Percentiles rank a stretch among this genome's conserved stretches.
These are phyloP conservation scores for Oscheius sp. DNA, from an alignment of 2,888 invertebrate species.

Conservation along the genomic window DNA sequence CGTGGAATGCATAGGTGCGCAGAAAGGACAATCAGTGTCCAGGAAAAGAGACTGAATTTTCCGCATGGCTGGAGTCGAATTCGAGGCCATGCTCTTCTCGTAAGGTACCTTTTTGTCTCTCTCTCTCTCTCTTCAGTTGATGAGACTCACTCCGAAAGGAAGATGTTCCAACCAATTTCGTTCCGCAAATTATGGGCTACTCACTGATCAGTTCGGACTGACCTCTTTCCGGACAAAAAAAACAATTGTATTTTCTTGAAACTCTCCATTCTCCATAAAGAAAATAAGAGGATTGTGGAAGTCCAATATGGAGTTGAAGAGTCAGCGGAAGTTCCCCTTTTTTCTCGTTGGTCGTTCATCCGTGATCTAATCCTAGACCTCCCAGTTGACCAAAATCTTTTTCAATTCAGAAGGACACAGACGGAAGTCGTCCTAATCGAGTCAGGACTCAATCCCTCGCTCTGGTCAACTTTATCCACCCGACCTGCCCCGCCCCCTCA, in stretches of 20 bases:
- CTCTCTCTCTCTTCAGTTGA: too few species aligned
- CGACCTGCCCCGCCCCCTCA: slow-evolving; percentile 26
- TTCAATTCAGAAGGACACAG: neutral
- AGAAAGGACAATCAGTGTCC: neutral
- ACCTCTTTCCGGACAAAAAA: too few species aligned
- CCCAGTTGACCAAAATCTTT: neutral
- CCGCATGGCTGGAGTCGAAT: neutral
- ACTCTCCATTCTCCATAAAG: too few species aligned
- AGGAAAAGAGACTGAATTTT: neutral
- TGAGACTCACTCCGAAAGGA: too few species aligned
- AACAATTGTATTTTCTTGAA: too few species aligned
- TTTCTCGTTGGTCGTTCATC: neutral
- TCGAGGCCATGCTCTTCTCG: neutral
- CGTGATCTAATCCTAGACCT: neutral
- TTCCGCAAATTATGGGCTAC: too few species aligned
- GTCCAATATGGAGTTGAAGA: too few species aligned
- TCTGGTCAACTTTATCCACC: slow-evolving; percentile 19
- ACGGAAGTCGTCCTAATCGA: slow-evolving; percentile 18
- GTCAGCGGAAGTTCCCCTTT: too few species aligned
- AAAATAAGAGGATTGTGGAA: too few species aligned
- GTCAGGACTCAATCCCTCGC: slow-evolving; percentile 27
- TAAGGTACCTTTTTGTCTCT: too few species aligned
- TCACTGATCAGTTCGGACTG: too few species aligned
- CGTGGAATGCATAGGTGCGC: neutral
- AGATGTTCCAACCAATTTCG: too few species aligned